Conservation (phyloP, 2,797 vertebrate genomes). For the Macroramphosus scolopax region DNA sequence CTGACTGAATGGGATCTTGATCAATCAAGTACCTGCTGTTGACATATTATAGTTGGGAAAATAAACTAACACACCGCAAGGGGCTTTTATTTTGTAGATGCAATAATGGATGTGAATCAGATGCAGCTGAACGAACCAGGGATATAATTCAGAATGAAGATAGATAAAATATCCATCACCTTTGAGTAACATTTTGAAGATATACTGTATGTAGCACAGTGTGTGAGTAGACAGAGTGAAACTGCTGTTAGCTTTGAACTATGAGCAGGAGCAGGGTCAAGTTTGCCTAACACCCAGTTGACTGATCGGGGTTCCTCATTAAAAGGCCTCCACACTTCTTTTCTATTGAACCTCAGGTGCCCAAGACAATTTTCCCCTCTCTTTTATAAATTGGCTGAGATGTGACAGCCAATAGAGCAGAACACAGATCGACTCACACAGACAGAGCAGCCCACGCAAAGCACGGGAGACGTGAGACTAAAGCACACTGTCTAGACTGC, state of each 20-base stretch:
- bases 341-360: conserved; percentile 56
- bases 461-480: conserved; percentile 50
- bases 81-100: conserved; percentile 11
- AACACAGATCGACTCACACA: conserved; percentile 45
- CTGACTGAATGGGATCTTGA: conserved; percentile 41
- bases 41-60: conserved; percentile 25
- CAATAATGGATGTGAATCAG: conserved; percentile 16
- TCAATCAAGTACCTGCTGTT: conserved; percentile 52
- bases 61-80: conserved; percentile 19
- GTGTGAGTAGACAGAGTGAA: no score
- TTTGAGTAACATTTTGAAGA: not conserved
- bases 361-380: conserved; percentile 36
- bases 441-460: conserved; percentile 49
- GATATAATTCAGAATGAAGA: no score
- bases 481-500: conserved; percentile 50
- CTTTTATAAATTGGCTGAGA: conserved; percentile 72
- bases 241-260: no score
- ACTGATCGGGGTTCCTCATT: no score
- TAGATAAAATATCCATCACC: conserved; percentile 4
- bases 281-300: no score
- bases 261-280: no score
- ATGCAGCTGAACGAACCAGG: conserved; percentile 6
- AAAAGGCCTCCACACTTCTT: conserved; percentile 39
- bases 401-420: conserved; percentile 69
- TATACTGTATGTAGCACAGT: no score